Evolutionary conservation across 2,888 invertebrate genomes (phyloP), one percentile per base, ranked within the genome.

Genomic region (Sarcophaga variegata): DNA sequence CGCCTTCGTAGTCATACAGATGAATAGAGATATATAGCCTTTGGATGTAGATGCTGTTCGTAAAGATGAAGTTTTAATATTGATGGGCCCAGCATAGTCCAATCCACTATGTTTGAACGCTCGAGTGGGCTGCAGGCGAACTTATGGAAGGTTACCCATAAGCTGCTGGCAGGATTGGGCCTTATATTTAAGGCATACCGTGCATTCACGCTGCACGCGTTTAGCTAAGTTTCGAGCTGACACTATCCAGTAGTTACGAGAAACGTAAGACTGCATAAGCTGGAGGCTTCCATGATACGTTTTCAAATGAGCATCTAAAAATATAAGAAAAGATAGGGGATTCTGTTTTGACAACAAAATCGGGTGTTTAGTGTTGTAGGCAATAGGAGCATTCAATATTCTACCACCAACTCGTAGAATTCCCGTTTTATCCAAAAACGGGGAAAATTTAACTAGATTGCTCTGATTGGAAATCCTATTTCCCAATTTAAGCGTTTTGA

Each of bases 11-110:
- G 17, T n/a, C 66, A 85, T 79, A 64, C 81, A 85, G 17, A 85
- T 27, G 75, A 84, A 84, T 3, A 78, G 60, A 47, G 62, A 66
- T 11, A 83, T 78, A 12, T 69, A 83, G 27, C 54, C 82, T 54
- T 76, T 82, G 12, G 74, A 45, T 10, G 54, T 47, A 47, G 60
- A 64, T 11, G 77, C 27, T 5, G 62, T 62, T 59, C 85, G 14
- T 1, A 70, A 22, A 14, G 22, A n/a, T 17, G 70, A 85, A 27
- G 11, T 71, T 11, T 80, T 72, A 0, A 88, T 64, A 22, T 81
- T 80, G 17, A 87, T 76, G 11, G 83, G 88, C 1, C 83, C 82
- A 60, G 87, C 85, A 22, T 78, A 88, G 64, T 87, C 74, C 4
- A 81, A 62, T 14, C 78, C 78, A 62, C 72, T 81, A 62, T 78